phyloP scores from a whole-genome alignment of 2,888 invertebrate species.

The Spisula solida region DNA sequence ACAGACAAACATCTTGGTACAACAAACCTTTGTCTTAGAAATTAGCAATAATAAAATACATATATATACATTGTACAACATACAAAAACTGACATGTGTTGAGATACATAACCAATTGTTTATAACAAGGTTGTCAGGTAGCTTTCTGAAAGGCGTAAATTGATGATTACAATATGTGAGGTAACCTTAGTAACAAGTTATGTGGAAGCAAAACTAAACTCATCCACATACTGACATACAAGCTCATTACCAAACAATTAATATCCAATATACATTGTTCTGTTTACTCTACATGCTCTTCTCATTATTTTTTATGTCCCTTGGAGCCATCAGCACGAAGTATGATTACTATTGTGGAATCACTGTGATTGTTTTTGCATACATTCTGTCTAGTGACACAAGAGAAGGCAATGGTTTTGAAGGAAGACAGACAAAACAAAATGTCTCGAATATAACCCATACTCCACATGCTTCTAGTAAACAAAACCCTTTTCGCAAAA shows the following conservation, averaged over 20 bases:
- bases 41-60: background rate
- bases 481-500: too few relatives aligned
- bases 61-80: background rate
- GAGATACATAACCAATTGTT: constrained; percentile 37
- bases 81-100: constrained; percentile 14
- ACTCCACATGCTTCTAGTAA: too few relatives aligned
- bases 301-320: background rate
- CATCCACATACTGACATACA: constrained; percentile 11
- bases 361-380: too few relatives aligned
- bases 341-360: too few relatives aligned
- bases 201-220: background rate
- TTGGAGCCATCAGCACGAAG: background rate
- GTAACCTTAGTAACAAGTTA: constrained; percentile 32
- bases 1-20: background rate
- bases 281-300: background rate
- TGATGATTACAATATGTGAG: constrained; percentile 25
- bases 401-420: background rate
- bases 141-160: constrained; percentile 27
- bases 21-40: background rate
- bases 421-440: constrained; percentile 12
- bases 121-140: constrained; percentile 41
- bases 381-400: too few relatives aligned
- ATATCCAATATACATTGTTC: constrained; percentile 11
- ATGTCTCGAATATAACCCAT: background rate
- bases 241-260: constrained; percentile 12